phyloP scores from a whole-genome alignment of 2,888 invertebrate genomes.

The Drosophila nr. perissopoda region DNA sequence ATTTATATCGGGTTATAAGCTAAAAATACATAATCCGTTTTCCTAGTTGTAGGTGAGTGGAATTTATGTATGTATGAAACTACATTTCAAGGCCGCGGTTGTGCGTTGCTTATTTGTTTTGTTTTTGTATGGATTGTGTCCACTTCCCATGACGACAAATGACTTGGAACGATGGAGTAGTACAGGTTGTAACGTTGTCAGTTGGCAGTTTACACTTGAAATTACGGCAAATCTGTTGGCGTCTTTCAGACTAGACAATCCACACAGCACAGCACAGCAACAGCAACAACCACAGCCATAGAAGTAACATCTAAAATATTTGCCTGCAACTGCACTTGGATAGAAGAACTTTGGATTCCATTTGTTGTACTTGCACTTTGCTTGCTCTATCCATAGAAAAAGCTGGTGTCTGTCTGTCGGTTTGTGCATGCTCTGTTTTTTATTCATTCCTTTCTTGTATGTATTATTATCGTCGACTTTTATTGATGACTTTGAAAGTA shows the following conservation, averaged over 20 bases:
- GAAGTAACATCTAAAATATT: conserved; percentile 23
- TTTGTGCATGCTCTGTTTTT: conserved; percentile 15
- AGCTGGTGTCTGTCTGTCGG: conserved; percentile 22
- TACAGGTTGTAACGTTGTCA: conserved; percentile 59
- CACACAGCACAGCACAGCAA: conserved; percentile 29
- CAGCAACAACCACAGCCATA: conserved; percentile 32
- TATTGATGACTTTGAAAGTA: conserved; percentile 74
- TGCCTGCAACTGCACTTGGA: conserved; percentile 42
- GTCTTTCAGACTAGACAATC: conserved; percentile 79
- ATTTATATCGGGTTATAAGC: background rate
- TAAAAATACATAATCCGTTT: background rate
- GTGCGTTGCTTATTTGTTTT: conserved; percentile 30
- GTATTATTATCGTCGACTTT: conserved; percentile 42
- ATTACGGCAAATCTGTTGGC: conserved; percentile 68
- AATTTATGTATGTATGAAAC: conserved; percentile 5
- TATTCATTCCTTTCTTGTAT: background rate
- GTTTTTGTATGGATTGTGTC: conserved; percentile 48
- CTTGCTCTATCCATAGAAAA: background rate
- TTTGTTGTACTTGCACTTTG: conserved; percentile 15
- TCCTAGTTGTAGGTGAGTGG: conserved; percentile 2
- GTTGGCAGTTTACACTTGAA: conserved; percentile 41
- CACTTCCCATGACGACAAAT: conserved; percentile 76
- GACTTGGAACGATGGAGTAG: conserved; percentile 66
- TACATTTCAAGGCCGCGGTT: conserved; percentile 34
- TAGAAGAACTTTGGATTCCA: conserved; percentile 45